phyloP scores from a whole-genome alignment of 2,888 invertebrate species.

The Tetragonula carbonaria region DNA sequence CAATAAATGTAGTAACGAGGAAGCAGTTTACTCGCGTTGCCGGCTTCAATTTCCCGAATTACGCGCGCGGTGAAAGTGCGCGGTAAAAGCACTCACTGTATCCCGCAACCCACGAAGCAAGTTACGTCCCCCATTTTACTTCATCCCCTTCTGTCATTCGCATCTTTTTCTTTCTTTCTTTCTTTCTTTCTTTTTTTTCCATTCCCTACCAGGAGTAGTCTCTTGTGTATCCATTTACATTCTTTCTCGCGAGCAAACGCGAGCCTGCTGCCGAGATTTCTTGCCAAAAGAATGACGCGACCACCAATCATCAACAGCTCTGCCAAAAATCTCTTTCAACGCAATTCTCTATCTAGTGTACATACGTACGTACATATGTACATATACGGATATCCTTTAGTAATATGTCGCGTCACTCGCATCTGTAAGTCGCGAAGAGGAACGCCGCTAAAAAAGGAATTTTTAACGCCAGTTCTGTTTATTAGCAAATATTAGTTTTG shows the following conservation, averaged over 20 bases:
- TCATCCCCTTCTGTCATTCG: background rate
- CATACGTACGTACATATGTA: too few relatives aligned
- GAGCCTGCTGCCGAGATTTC: background rate
- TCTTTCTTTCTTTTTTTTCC: too few relatives aligned
- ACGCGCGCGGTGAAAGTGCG: constrained; percentile 61
- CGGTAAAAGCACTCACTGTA: constrained; percentile 62
- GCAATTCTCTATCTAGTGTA: too few relatives aligned
- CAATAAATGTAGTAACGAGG: constrained; percentile 70
- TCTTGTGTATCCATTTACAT: constrained; percentile 5
- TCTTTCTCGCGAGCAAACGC: background rate
- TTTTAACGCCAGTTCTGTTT: too few relatives aligned
- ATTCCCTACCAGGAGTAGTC: background rate
- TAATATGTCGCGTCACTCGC: too few relatives aligned
- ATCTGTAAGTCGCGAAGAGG: too few relatives aligned
- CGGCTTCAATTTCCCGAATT: constrained; percentile 77
- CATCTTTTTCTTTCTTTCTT: background rate
- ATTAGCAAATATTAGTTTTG: too few relatives aligned
- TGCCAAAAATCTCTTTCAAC: background rate
- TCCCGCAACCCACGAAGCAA: constrained; percentile 39
- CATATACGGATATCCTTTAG: too few relatives aligned
- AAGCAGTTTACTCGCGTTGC: constrained; percentile 70
- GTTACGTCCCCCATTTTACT: constrained; percentile 60
- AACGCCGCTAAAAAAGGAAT: too few relatives aligned
- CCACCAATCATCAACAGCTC: background rate
- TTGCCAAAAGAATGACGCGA: background rate